These are phyloP conservation scores for Mesocricetus auratus DNA, from an alignment of 2,113 vertebrate species.

Conservation along the genomic window DNA sequence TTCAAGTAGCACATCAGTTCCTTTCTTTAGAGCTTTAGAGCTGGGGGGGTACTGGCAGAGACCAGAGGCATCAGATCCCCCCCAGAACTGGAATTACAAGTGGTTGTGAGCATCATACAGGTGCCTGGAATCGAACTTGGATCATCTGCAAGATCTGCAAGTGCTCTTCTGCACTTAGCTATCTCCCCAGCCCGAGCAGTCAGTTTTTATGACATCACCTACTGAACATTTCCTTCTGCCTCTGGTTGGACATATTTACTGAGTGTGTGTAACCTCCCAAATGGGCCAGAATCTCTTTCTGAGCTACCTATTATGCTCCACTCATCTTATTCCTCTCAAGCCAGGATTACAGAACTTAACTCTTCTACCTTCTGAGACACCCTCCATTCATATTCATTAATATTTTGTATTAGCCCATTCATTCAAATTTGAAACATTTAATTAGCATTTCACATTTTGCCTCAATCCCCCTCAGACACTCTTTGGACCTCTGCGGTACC, in stretches of 20 bases:
- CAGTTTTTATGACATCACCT: background rate
- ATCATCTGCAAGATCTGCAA: background rate
- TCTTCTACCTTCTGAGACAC: background rate
- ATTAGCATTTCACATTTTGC: background rate
- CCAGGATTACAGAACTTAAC: background rate
- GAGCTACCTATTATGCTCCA: background rate
- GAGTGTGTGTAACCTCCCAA: background rate
- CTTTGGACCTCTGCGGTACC: background rate
- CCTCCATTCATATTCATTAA: background rate
- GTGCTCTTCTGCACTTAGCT: background rate
- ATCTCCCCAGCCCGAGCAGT: background rate
- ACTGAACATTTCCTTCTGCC: background rate
- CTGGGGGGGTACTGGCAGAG: background rate
- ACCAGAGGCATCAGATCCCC: background rate
- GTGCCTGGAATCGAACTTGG: background rate
- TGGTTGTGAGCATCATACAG: too few relatives aligned
- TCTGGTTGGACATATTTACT: too few relatives aligned
- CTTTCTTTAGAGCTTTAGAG: background rate
- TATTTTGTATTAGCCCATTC: background rate
- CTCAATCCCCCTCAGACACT: background rate
- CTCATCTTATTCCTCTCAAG: background rate
- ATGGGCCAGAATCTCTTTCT: background rate
- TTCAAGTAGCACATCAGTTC: background rate
- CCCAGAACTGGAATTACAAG: background rate
- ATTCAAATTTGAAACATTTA: background rate